Conservation (phyloP, 2,113 vertebrate genomes). For the Naja naja region DNA sequence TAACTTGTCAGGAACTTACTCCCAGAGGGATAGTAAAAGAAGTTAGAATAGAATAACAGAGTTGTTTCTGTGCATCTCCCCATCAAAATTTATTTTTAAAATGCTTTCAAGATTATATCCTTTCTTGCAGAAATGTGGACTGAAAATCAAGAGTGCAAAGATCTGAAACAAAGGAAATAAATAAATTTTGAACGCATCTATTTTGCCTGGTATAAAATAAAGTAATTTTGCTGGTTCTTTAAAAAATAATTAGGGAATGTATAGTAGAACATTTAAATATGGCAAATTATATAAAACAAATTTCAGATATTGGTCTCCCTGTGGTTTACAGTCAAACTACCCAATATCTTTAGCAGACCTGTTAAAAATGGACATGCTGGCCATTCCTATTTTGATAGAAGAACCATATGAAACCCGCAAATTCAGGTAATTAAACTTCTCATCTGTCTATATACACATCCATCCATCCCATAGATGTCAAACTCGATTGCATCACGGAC, state of each 20-base stretch:
- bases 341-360: not conserved
- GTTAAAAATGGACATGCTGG: not conserved
- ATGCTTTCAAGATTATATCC: conserved; percentile 17
- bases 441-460: not conserved
- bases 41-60: not conserved
- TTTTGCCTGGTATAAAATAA: not conserved
- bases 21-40: not conserved
- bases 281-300: not conserved
- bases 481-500: too few species aligned
- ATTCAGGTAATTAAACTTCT: not conserved
- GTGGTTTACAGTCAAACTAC: not conserved
- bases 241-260: not conserved
- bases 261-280: not conserved
- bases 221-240: not conserved
- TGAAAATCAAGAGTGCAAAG: conserved; percentile 37
- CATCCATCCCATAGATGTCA: not conserved
- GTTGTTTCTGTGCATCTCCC: not conserved
- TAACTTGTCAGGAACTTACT: not conserved
- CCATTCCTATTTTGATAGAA: not conserved
- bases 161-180: not conserved
- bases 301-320: not conserved
- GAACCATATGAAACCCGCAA: not conserved
- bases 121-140: conserved; percentile 36
- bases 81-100: not conserved
- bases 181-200: not conserved